Percentiles rank a stretch among this genome's conserved stretches.
phyloP scores from a whole-genome alignment of 2,888 invertebrate genomes.

The Serrognathus titanus region DNA sequence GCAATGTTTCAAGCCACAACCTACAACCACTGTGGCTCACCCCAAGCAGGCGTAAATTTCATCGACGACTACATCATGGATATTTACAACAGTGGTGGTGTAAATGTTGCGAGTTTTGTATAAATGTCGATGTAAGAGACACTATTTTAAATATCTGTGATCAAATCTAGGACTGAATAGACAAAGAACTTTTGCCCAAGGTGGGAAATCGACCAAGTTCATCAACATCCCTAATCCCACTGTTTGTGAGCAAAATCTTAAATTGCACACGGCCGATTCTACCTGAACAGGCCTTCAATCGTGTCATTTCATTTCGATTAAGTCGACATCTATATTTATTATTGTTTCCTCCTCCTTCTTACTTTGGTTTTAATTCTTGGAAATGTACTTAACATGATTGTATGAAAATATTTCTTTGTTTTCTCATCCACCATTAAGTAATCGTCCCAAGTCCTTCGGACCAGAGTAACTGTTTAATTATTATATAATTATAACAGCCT shows the following conservation, averaged over 20 bases:
- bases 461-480: slow-evolving; percentile 10
- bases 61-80: background rate
- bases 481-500: slow-evolving; percentile 15
- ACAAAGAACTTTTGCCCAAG: too few relatives aligned
- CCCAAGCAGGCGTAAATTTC: slow-evolving; percentile 61
- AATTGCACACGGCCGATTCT: too few relatives aligned
- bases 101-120: background rate
- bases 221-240: too few relatives aligned
- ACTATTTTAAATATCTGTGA: too few relatives aligned
- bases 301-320: too few relatives aligned
- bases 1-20: slow-evolving; percentile 80
- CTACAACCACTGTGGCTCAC: slow-evolving; percentile 60
- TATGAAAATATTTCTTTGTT: slow-evolving; percentile 8
- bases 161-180: too few relatives aligned
- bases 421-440: background rate
- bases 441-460: slow-evolving; percentile 5
- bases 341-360: too few relatives aligned
- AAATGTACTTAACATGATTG: slow-evolving; percentile 5
- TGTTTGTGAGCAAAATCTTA: too few relatives aligned
- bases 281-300: too few relatives aligned
- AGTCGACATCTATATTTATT: too few relatives aligned
- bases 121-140: background rate
- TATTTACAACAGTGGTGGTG: background rate
- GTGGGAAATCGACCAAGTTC: too few relatives aligned
- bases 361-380: too few relatives aligned